Evolutionary conservation across 2,888 invertebrate species (phyloP), one percentile per base, ranked within the genome.

Genomic region (Augochlorella aurata): DNA sequence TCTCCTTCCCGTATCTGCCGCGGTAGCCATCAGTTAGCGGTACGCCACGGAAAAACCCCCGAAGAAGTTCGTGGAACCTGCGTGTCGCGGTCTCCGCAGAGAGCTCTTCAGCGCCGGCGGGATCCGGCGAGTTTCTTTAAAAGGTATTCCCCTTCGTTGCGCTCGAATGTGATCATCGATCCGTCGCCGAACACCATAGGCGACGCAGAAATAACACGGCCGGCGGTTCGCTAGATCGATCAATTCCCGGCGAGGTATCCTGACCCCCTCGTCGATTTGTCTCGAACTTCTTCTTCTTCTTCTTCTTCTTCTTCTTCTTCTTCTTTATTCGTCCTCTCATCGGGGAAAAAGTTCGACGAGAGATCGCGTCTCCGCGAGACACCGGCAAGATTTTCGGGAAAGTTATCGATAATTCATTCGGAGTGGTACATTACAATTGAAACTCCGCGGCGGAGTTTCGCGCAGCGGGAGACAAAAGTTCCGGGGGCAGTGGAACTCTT

Each of bases 1-100:
- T 63, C 79, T 81, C 69, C 65, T 82, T n/a, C 77, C 81, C 83
- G 84, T 91, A 91, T 90, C 91, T 92, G 91, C 58, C 24, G 86
- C 86, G 87, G 66, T 83, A 75, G 65, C 82, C 80, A 89, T 89
- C 87, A 84, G 87, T 65, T 81, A 78, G 65, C 81, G 76, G 82
- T 85, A 88, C 89, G 86, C 89, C 87, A 84, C 89, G 88, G 89
- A 89, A 89, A 90, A 89, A 38, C 3, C 85, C 85, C 82, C 24
- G 75, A 79, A 74, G 74, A 65, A 83, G 63, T 44, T 77, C 70
- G 44, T 29, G 49, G 61, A 44, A 44, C n/a, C 21, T 38, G 38
- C 16, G 66, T 45, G 54, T 61, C 44, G 24, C 38, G 70, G 63
- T 65, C 71, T 47, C 45, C 74, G 44, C 68, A 16, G 54, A 44